phyloP scores from a whole-genome alignment of 2,797 vertebrate genomes.

The Agapornis canus region DNA sequence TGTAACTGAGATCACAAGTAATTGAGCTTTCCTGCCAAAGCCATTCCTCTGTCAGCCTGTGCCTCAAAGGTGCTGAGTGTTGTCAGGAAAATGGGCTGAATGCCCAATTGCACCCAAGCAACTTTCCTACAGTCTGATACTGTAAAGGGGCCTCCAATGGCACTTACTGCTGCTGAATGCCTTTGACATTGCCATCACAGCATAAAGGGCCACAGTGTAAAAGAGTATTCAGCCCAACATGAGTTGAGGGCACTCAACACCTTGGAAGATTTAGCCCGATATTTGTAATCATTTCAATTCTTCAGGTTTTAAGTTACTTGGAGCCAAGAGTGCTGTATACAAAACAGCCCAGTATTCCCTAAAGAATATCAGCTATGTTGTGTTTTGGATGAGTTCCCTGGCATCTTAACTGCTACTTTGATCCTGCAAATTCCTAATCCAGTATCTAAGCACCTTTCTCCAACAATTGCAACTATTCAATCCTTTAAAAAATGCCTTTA shows the following conservation, averaged over 20 bases:
- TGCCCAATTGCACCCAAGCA: neutral
- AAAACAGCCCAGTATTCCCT: slow-evolving; percentile 47
- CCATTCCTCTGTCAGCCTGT: neutral
- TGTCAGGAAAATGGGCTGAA: neutral
- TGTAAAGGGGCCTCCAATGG: neutral
- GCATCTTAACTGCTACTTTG: slow-evolving; percentile 57
- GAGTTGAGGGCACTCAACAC: neutral
- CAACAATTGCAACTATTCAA: slow-evolving; percentile 49
- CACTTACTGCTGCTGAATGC: neutral
- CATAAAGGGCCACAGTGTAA: neutral
- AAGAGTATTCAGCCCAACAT: neutral
- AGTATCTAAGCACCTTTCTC: slow-evolving; percentile 51
- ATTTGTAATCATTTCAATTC: slow-evolving; percentile 26
- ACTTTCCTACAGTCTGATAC: neutral
- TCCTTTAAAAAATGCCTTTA: neutral
- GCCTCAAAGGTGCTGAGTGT: neutral
- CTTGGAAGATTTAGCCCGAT: neutral
- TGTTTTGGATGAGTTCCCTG: slow-evolving; percentile 60
- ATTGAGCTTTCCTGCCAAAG: neutral
- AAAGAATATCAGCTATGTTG: slow-evolving; percentile 62
- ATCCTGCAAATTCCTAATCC: slow-evolving; percentile 68
- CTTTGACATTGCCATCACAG: neutral
- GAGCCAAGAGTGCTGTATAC: slow-evolving; percentile 45
- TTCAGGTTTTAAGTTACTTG: slow-evolving; percentile 59
- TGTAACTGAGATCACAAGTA: neutral